These are phyloP conservation scores for Pseudorectes ferrugineus DNA, from an alignment of 2,113 vertebrate species.

Conservation along the genomic window DNA sequence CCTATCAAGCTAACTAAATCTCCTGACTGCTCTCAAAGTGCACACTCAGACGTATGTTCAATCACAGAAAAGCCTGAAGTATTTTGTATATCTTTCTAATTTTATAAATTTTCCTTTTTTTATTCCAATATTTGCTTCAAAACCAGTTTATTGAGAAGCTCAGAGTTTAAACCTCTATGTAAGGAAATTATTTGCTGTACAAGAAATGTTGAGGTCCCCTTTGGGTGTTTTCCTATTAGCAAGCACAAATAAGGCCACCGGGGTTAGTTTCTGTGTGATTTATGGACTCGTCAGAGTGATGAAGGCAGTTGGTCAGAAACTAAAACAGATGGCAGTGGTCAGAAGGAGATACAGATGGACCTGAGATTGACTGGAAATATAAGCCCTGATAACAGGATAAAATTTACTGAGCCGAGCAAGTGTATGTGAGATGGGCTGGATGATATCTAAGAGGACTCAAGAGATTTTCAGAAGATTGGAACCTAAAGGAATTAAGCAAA, in stretches of 20 bases:
- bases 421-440: neutral
- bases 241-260: neutral
- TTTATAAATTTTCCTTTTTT: neutral
- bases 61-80: neutral
- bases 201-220: neutral
- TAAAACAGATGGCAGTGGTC: neutral
- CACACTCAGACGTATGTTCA: neutral
- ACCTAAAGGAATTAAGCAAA: neutral
- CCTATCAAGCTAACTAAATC: neutral
- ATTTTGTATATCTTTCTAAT: neutral
- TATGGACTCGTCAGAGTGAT: neutral
- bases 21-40: neutral
- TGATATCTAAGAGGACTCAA: neutral
- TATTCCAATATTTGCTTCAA: neutral
- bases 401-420: neutral
- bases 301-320: neutral
- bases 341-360: neutral
- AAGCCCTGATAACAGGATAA: neutral
- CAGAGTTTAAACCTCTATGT: neutral
- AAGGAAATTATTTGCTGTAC: neutral
- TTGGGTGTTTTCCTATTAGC: neutral
- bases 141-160: neutral
- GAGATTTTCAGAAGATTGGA: neutral
- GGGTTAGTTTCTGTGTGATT: neutral
- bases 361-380: neutral